These are phyloP conservation scores for Caenorhabditis latens DNA, from an alignment of 1,140 invertebrate genomes.

Conservation along the genomic window DNA sequence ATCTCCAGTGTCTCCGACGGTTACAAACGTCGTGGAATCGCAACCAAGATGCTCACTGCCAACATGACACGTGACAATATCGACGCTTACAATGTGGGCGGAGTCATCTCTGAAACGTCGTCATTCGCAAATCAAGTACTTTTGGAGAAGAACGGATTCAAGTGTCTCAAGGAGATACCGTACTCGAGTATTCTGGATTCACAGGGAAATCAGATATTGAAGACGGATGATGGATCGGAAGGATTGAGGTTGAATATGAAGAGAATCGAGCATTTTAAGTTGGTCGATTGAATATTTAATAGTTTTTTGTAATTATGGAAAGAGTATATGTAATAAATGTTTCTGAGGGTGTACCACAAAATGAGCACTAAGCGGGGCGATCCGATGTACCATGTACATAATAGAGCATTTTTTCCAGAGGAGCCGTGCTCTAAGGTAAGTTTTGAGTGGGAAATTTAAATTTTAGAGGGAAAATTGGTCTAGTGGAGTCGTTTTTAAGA, in stretches of 20 bases:
- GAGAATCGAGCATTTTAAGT: not conserved
- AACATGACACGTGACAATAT: not conserved
- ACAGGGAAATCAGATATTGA: conserved; percentile 40
- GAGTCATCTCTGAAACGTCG: conserved; percentile 27
- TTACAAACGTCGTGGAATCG: conserved; percentile 2
- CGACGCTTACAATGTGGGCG: not conserved
- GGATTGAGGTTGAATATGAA: conserved; percentile 18
- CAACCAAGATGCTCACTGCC: conserved; percentile 22
- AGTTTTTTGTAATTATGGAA: too few relatives aligned
- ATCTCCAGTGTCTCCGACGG: conserved; percentile 6
- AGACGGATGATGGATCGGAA: conserved; percentile 1
- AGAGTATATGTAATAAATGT: too few relatives aligned
- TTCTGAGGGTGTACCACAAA: too few relatives aligned
- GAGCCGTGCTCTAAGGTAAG: conserved; percentile 17
- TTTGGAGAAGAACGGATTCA: conserved; percentile 33
- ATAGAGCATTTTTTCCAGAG: not conserved
- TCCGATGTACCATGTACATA: too few relatives aligned
- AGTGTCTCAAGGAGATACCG: conserved; percentile 43
- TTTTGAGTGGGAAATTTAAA: too few relatives aligned
- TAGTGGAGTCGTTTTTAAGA: too few relatives aligned
- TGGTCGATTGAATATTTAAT: not conserved
- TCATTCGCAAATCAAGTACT: conserved; percentile 10
- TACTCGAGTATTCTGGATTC: conserved; percentile 28
- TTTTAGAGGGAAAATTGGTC: too few relatives aligned
- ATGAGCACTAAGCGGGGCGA: too few relatives aligned